Evolutionary conservation across 2,113 vertebrate species (phyloP).

Genomic region (Ranitomeya imitator): DNA sequence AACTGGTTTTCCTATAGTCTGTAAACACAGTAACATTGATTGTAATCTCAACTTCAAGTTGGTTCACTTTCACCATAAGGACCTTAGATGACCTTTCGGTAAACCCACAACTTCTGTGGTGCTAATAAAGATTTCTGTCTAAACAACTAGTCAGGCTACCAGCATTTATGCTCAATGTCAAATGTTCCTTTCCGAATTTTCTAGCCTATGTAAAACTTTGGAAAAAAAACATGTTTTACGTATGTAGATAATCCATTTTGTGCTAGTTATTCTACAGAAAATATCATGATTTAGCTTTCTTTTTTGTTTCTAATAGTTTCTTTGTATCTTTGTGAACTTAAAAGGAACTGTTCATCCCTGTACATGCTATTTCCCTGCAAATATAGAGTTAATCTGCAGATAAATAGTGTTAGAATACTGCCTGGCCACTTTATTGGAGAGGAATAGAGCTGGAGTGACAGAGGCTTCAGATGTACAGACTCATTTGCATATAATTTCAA

Average conservation of each 20-base stretch:
- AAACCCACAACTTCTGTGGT: slow-evolving; percentile 32
- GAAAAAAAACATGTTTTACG: neutral
- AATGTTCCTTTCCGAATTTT: slow-evolving; percentile 24
- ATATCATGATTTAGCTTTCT: neutral
- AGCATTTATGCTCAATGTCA: slow-evolving; percentile 4
- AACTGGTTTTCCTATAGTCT: slow-evolving; percentile 77
- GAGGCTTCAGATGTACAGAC: too few species aligned
- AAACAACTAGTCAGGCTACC: neutral
- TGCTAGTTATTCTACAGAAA: neutral
- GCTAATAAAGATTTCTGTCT: slow-evolving; percentile 5
- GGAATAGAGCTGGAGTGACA: too few species aligned
- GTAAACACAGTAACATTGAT: slow-evolving; percentile 72
- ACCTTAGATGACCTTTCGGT: slow-evolving; percentile 39
- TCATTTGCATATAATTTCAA: too few species aligned
- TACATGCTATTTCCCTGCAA: neutral
- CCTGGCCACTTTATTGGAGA: too few species aligned
- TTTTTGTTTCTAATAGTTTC: neutral
- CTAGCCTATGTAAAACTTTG: neutral
- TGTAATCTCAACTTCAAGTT: slow-evolving; percentile 75
- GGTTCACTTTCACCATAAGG: slow-evolving; percentile 64
- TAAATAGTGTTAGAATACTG: too few species aligned
- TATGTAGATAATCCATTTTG: neutral
- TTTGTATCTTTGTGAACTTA: neutral
- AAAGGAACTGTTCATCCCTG: neutral
- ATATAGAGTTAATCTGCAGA: too few species aligned